Evolutionary conservation across 2,113 vertebrate species (phyloP).

Genomic region (Muscicapa adusta): DNA sequence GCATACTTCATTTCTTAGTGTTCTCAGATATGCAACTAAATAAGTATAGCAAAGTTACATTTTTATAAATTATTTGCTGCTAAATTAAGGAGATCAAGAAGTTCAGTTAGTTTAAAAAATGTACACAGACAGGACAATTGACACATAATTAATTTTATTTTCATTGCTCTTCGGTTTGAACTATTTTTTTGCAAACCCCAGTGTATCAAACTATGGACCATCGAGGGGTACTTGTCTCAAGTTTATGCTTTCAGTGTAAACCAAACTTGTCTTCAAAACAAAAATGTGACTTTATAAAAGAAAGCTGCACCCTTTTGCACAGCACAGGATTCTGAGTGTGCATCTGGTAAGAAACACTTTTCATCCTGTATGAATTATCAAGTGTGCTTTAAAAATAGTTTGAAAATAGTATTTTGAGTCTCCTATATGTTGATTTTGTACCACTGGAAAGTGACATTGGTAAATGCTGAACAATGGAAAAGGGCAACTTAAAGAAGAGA

Average conservation of each 20-base stretch:
- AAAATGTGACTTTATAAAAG: background rate
- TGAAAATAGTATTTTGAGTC: background rate
- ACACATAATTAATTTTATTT: background rate
- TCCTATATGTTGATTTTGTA: background rate
- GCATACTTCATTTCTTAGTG: background rate
- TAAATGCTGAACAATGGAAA: background rate
- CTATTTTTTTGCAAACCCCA: background rate
- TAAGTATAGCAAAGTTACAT: background rate
- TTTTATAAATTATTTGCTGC: background rate
- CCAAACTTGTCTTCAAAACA: background rate
- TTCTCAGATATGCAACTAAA: background rate
- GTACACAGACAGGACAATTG: background rate
- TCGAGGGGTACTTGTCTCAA: background rate
- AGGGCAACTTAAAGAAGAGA: background rate
- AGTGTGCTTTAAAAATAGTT: background rate
- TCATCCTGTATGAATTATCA: background rate
- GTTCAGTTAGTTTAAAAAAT: background rate
- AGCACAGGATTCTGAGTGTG: background rate
- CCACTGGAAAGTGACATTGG: background rate
- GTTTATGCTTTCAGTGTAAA: background rate
- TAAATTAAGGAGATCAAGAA: background rate
- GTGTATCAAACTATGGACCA: background rate
- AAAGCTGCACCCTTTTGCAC: background rate
- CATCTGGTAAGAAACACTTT: background rate
- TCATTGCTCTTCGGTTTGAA: background rate